Conservation (phyloP, 1,140 invertebrate species). For the Colletes latitarsis region DNA sequence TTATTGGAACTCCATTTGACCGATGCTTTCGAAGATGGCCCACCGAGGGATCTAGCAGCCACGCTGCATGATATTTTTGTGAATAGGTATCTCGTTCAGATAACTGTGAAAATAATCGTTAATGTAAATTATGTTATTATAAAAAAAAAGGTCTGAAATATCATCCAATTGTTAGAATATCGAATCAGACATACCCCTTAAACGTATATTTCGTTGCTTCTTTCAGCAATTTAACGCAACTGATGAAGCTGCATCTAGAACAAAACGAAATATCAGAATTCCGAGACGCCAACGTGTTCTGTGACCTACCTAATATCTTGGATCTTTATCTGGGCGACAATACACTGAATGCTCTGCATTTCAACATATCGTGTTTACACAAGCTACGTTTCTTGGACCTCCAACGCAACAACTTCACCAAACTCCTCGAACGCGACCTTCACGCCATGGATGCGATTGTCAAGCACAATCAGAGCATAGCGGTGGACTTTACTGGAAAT, state of each 20-base stretch:
- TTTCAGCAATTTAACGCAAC: slow-evolving; percentile 83
- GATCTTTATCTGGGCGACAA: slow-evolving; percentile 89
- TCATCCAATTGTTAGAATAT: background rate
- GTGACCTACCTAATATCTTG: slow-evolving; percentile 85
- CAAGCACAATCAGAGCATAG: slow-evolving; percentile 81
- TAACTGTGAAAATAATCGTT: no score
- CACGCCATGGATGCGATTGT: slow-evolving; percentile 83
- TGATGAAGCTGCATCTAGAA: slow-evolving; percentile 89
- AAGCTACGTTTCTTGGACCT: slow-evolving; percentile 87
- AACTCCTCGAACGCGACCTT: slow-evolving; percentile 83
- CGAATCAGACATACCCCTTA: background rate
- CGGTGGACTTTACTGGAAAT: slow-evolving; percentile 86
- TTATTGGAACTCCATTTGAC: slow-evolving; percentile 88
- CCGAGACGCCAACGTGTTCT: slow-evolving; percentile 86
- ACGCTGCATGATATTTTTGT: slow-evolving; percentile 88
- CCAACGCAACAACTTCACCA: slow-evolving; percentile 86
- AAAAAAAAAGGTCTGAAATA: no score
- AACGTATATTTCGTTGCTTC: background rate
- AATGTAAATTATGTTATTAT: no score
- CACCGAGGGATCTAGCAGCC: slow-evolving; percentile 83
- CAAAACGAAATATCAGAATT: slow-evolving; percentile 89
- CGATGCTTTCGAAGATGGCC: slow-evolving; percentile 88
- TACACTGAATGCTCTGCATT: slow-evolving; percentile 83
- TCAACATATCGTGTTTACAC: slow-evolving; percentile 86
- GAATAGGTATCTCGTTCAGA: slow-evolving; percentile 78